These are phyloP conservation scores for Mycalesis mineus DNA, from an alignment of 2,888 invertebrate species.

Conservation along the genomic window DNA sequence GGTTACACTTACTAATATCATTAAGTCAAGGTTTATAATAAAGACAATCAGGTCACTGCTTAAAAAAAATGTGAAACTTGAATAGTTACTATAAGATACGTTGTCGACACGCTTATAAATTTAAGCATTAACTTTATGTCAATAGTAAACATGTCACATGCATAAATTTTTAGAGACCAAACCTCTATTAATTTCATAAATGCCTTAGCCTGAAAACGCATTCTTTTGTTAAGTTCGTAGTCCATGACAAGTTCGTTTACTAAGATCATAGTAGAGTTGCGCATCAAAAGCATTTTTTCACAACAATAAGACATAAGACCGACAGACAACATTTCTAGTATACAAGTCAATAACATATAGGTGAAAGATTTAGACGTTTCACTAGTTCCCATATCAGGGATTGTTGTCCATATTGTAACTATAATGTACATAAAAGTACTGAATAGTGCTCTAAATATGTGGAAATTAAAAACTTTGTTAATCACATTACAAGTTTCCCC, in stretches of 20 bases:
- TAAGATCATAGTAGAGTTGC: constrained; percentile 46
- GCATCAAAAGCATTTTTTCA: constrained; percentile 41
- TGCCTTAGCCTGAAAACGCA: constrained; percentile 55
- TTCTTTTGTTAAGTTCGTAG: constrained; percentile 47
- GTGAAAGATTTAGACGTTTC: constrained; percentile 28
- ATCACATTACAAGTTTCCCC: constrained; percentile 45
- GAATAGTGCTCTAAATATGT: constrained; percentile 52
- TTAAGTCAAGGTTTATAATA: too few relatives aligned
- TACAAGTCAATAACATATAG: constrained; percentile 32
- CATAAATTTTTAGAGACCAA: constrained; percentile 40
- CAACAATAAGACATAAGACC: constrained; percentile 44
- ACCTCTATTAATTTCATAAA: constrained; percentile 57
- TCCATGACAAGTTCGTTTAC: constrained; percentile 59
- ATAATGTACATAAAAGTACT: constrained; percentile 51
- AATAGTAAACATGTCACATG: constrained; percentile 56
- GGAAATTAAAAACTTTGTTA: constrained; percentile 52
- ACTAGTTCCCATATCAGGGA: constrained; percentile 41
- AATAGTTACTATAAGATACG: constrained; percentile 60
- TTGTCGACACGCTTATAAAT: constrained; percentile 58
- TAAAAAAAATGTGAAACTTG: constrained; percentile 48
- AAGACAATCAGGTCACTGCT: neutral
- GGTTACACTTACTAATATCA: too few relatives aligned
- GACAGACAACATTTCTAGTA: constrained; percentile 16
- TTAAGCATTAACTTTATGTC: constrained; percentile 56
- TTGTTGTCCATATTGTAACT: constrained; percentile 49